Evolutionary conservation across 2,888 invertebrate genomes (phyloP).

Genomic region (Cephonodes hylas): DNA sequence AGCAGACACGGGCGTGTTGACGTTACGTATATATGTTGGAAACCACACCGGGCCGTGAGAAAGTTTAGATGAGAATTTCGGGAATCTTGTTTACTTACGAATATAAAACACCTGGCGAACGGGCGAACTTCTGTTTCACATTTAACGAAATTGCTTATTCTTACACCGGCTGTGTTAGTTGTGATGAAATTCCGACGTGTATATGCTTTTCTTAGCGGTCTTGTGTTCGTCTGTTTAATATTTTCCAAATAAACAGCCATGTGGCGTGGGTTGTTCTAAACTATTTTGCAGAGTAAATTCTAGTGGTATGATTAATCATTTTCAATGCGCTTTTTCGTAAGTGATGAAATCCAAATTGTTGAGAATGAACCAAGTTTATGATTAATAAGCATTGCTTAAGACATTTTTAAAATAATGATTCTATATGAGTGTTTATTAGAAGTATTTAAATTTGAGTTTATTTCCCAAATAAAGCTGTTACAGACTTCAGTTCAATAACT

Average conservation of each 20-base stretch:
- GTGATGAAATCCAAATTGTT: no score
- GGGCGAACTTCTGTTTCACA: conserved; percentile 39
- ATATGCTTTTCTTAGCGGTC: background rate
- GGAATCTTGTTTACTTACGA: conserved; percentile 52
- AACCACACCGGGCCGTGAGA: conserved; percentile 51
- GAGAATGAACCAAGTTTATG: no score
- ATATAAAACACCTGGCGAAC: conserved; percentile 41
- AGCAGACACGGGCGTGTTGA: conserved; percentile 53
- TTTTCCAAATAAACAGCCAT: background rate
- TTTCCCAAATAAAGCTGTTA: no score
- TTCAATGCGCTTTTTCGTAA: background rate
- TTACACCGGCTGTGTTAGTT: conserved; percentile 23
- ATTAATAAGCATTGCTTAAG: no score
- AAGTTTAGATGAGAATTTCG: conserved; percentile 59
- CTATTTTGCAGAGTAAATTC: background rate
- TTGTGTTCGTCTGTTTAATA: background rate
- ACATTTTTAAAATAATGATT: no score
- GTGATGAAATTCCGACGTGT: conserved; percentile 1
- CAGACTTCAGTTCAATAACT: no score
- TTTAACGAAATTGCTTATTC: conserved; percentile 34
- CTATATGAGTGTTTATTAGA: no score
- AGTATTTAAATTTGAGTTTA: no score
- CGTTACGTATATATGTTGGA: conserved; percentile 28
- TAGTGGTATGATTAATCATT: background rate
- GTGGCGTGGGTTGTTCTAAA: background rate